These are phyloP conservation scores for Caenorhabditis sp. DNA, from an alignment of 2,888 invertebrate species.

Conservation along the genomic window DNA sequence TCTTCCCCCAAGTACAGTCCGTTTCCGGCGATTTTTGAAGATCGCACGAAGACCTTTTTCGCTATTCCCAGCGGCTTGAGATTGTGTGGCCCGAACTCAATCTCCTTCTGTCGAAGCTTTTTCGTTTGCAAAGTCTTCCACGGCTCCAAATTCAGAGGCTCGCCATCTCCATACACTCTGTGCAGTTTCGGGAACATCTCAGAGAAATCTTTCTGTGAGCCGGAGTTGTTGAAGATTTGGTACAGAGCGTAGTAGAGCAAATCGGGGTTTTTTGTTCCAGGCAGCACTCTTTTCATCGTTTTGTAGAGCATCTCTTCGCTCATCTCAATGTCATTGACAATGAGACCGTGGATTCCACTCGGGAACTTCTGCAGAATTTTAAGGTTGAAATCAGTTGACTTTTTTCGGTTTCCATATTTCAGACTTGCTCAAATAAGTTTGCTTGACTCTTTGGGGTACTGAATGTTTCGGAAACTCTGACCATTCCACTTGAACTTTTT, in stretches of 20 bases:
- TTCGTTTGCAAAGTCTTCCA: background rate
- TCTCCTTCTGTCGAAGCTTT: background rate
- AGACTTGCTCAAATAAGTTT: no score
- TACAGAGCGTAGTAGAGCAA: conserved; percentile 12
- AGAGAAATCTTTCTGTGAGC: background rate
- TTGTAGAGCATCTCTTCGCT: background rate
- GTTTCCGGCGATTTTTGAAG: background rate
- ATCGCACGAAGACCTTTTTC: background rate
- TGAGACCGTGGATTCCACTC: no score
- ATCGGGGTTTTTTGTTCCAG: background rate
- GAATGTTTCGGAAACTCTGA: no score
- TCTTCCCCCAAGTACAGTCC: background rate
- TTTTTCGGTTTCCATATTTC: no score
- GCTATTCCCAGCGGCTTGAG: background rate
- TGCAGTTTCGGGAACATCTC: background rate
- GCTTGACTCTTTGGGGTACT: no score
- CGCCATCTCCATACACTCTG: background rate
- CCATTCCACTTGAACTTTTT: no score
- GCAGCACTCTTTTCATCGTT: background rate
- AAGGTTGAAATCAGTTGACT: no score
- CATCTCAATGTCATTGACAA: no score
- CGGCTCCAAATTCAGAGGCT: background rate
- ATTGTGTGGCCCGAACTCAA: background rate
- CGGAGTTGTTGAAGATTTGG: background rate
- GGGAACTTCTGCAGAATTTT: no score